These are phyloP conservation scores for Hecatera dysodea DNA, from an alignment of 2,888 invertebrate genomes.

Conservation along the genomic window DNA sequence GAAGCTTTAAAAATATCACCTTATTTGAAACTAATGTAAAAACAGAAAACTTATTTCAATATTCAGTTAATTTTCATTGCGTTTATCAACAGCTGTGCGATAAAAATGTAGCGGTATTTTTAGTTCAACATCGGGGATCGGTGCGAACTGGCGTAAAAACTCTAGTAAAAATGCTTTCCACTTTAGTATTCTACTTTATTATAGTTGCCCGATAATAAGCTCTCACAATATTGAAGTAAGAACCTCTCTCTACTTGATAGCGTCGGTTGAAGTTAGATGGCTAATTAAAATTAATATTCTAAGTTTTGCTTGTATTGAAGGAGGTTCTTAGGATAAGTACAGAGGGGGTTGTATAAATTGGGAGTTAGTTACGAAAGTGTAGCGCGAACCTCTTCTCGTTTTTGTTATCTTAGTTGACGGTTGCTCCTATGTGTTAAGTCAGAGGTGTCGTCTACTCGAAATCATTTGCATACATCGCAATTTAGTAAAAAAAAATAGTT, in stretches of 20 bases:
- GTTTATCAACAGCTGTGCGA: constrained; percentile 18
- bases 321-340: not conserved
- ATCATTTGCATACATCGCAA: no score
- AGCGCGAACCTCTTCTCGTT: not conserved
- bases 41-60: not conserved
- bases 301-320: not conserved
- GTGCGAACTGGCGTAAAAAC: constrained; percentile 1
- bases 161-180: constrained; percentile 36
- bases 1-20: no score
- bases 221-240: constrained; percentile 40
- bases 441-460: no score
- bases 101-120: constrained; percentile 9
- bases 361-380: not conserved
- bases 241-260: constrained; percentile 14
- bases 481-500: no score
- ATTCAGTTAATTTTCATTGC: constrained; percentile 20
- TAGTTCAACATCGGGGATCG: constrained; percentile 7
- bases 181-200: constrained; percentile 29
- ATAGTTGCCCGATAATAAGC: constrained; percentile 33
- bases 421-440: not conserved
- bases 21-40: not conserved
- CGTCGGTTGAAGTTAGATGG: constrained; percentile 1
- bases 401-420: not conserved
- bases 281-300: constrained; percentile 15
- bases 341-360: no score